phyloP scores from a whole-genome alignment of 2,113 vertebrate genomes.

The Oncorhynchus masou region DNA sequence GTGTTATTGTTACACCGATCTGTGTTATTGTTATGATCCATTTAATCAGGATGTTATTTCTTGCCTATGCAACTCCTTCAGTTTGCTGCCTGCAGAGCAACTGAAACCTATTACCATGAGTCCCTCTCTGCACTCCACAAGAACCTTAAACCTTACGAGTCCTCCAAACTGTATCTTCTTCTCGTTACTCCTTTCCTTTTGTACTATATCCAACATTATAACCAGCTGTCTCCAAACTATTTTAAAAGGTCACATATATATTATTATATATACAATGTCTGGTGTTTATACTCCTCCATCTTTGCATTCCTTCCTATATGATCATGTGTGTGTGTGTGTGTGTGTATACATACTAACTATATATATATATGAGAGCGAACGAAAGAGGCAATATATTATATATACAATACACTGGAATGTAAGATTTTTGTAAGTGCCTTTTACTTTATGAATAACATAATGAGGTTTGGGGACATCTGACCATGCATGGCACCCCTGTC shows the following conservation, averaged over 20 bases:
- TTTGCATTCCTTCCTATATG: slow-evolving; percentile 64
- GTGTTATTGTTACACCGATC: slow-evolving; percentile 14
- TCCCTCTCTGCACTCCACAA: slow-evolving; percentile 29
- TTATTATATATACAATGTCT: slow-evolving; percentile 37
- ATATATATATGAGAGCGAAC: slow-evolving; percentile 14
- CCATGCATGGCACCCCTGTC: not conserved
- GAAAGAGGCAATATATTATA: slow-evolving; percentile 25
- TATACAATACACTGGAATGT: slow-evolving; percentile 64
- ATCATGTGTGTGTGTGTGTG: slow-evolving; percentile 34
- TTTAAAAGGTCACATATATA: slow-evolving; percentile 43
- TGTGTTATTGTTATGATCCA: not conserved
- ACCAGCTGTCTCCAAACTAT: slow-evolving; percentile 35
- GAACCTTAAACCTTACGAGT: slow-evolving; percentile 34
- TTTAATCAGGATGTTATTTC: slow-evolving; percentile 49
- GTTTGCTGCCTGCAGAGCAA: slow-evolving; percentile 54
- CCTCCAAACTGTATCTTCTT: slow-evolving; percentile 28
- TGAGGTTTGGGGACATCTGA: slow-evolving; percentile 48
- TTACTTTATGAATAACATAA: slow-evolving; percentile 64
- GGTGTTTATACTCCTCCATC: slow-evolving; percentile 48
- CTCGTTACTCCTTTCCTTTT: slow-evolving; percentile 41
- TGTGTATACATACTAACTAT: not conserved
- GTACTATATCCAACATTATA: slow-evolving; percentile 41
- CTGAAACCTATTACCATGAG: slow-evolving; percentile 51
- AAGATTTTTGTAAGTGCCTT: slow-evolving; percentile 73
- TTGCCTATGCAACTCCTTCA: slow-evolving; percentile 74